phyloP scores from a whole-genome alignment of 2,113 vertebrate genomes.

The Cyanoramphus novaezelandiae region DNA sequence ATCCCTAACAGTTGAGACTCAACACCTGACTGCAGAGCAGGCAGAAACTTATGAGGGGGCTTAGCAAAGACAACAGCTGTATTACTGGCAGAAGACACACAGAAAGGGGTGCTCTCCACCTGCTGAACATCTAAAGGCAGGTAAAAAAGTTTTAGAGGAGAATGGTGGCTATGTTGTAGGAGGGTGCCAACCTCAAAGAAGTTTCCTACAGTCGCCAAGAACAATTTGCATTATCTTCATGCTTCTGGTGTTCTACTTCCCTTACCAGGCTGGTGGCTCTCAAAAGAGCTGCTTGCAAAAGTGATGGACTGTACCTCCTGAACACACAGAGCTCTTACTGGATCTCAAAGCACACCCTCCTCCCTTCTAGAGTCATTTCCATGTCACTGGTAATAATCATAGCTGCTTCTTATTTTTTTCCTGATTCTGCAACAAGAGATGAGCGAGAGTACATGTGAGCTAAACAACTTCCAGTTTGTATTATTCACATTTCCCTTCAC shows the following conservation, averaged over 20 bases:
- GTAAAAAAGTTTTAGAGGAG: neutral
- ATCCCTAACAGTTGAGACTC: neutral
- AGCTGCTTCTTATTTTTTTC: neutral
- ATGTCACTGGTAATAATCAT: neutral
- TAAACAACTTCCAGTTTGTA: neutral
- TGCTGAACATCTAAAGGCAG: neutral
- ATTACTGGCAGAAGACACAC: neutral
- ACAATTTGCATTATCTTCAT: neutral
- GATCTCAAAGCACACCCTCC: neutral
- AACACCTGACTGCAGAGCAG: neutral
- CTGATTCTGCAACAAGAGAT: neutral
- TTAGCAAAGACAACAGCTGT: neutral
- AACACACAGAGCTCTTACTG: neutral
- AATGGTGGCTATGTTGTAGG: neutral
- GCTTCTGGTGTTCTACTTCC: neutral
- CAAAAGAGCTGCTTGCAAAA: neutral
- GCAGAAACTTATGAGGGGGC: neutral
- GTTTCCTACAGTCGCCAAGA: neutral
- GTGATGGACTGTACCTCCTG: neutral
- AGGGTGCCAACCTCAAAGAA: neutral
- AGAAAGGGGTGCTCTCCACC: neutral
- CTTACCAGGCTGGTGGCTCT: neutral
- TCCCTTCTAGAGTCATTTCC: neutral
- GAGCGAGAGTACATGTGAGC: neutral
- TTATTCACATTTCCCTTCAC: neutral